Evolutionary conservation across 2,888 invertebrate species (phyloP).

Genomic region (Periphyllus acericola): DNA sequence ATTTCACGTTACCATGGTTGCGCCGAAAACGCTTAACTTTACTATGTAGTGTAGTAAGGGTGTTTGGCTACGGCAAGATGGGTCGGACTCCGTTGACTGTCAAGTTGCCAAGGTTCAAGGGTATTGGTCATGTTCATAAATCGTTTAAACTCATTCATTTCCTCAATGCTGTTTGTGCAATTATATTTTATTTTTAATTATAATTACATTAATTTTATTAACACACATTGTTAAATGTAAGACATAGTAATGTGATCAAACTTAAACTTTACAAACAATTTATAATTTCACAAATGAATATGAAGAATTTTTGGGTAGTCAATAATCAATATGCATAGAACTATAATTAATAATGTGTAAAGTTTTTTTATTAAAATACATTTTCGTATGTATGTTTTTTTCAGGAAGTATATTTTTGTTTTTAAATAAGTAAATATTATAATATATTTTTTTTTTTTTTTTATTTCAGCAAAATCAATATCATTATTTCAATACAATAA

Average conservation of each 20-base stretch:
- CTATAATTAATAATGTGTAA: not conserved
- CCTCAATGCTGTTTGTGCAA: constrained; percentile 30
- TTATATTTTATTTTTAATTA: constrained; percentile 3
- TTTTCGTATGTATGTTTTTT: not conserved
- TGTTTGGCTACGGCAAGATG: not conserved
- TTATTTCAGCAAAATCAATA: too few species aligned
- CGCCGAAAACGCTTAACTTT: not conserved
- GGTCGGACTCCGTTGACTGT: not conserved
- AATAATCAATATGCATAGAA: not conserved
- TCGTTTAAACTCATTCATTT: constrained; percentile 8
- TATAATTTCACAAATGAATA: not conserved
- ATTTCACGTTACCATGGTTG: constrained; percentile 28
- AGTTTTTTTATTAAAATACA: not conserved
- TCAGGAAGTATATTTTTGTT: not conserved
- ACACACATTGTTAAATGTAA: not conserved
- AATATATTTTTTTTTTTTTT: too few species aligned
- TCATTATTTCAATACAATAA: too few species aligned
- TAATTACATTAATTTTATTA: not conserved
- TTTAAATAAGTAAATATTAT: not conserved
- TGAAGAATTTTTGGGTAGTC: not conserved
- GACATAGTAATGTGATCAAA: not conserved
- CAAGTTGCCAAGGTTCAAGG: constrained; percentile 23
- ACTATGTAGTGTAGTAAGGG: not conserved
- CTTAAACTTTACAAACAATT: not conserved
- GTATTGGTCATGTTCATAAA: constrained; percentile 27